Evolutionary conservation across 2,113 vertebrate genomes (phyloP).

Genomic region (Rutilus rutilus): DNA sequence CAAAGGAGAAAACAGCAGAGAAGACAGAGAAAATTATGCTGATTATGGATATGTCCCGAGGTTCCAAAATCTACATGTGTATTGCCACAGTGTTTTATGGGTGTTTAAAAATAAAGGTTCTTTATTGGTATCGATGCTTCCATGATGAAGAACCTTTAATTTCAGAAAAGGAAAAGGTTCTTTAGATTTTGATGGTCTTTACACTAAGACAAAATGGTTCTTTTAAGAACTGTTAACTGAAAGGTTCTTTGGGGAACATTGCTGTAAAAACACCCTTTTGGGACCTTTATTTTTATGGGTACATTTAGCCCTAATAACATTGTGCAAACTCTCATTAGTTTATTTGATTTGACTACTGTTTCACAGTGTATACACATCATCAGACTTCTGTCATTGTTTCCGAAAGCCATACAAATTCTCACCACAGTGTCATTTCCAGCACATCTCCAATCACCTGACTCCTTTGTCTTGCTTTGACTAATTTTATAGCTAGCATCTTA

Average conservation of each 20-base stretch:
- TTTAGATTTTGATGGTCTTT: too few species aligned
- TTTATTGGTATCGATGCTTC: too few species aligned
- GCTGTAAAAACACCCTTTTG: too few species aligned
- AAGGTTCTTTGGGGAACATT: too few species aligned
- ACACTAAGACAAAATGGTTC: too few species aligned
- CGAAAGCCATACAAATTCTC: neutral
- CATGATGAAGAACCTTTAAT: too few species aligned
- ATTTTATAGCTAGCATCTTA: neutral
- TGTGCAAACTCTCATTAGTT: neutral
- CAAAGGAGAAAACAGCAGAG: constrained; percentile 2
- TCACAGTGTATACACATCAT: neutral
- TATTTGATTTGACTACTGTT: neutral
- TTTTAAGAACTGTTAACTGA: too few species aligned
- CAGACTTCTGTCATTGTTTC: neutral
- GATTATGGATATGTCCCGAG: neutral
- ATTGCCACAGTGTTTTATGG: neutral
- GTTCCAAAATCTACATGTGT: neutral
- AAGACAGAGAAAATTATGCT: neutral
- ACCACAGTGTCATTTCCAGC: neutral
- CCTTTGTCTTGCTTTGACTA: neutral
- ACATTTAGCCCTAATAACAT: neutral
- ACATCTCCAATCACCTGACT: neutral
- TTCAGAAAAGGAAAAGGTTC: too few species aligned
- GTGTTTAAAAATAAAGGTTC: neutral
- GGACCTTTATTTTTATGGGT: too few species aligned